Conservation (phyloP, 2,797 vertebrate species). For the Chiropotes sagulatus region DNA sequence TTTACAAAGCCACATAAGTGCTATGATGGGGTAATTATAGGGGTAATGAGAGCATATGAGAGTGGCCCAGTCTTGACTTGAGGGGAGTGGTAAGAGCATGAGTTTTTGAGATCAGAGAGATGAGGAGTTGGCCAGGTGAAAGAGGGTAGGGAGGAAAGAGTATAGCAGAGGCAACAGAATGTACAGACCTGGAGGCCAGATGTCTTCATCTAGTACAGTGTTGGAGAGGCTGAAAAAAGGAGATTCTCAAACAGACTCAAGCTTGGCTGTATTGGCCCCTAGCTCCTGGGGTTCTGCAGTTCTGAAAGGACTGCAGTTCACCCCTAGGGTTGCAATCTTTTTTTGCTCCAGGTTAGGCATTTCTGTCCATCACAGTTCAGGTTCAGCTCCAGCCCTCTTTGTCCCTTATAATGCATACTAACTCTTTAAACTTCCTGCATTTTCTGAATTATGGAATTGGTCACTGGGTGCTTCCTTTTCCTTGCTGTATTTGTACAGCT, state of each 20-base stretch:
- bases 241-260: neutral
- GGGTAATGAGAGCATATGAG: neutral
- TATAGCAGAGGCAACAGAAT: neutral
- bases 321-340: neutral
- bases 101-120: neutral
- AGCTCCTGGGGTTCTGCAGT: neutral
- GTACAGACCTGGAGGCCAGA: neutral
- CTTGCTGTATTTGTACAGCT: neutral
- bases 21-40: no score
- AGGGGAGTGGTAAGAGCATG: neutral
- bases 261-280: neutral
- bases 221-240: neutral
- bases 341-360: neutral
- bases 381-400: neutral
- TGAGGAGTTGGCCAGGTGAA: neutral
- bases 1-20: neutral
- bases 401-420: neutral
- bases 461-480: neutral
- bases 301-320: neutral
- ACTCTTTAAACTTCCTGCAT: neutral
- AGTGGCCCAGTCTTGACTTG: fast-evolving
- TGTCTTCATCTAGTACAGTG: neutral
- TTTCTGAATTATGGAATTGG: neutral
- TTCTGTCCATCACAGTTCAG: neutral
- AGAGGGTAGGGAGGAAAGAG: neutral